These are phyloP conservation scores for Epizoanthus illoricatus DNA, from an alignment of 92 coral and sea anemone genomes.

Conservation along the genomic window DNA sequence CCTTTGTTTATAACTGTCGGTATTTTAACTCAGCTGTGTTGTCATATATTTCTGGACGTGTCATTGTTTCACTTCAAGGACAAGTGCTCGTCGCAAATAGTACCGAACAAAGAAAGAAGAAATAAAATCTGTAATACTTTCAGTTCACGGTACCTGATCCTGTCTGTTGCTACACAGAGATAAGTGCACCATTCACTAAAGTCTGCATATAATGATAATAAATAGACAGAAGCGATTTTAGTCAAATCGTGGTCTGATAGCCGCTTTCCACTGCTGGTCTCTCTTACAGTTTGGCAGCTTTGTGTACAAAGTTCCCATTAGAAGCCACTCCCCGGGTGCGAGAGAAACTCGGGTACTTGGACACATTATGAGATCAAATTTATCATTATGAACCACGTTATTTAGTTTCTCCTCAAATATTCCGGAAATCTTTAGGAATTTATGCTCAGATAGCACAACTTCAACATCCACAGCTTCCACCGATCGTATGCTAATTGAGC, in stretches of 20 bases:
- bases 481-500: conserved; percentile 16
- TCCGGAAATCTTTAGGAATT: conserved; percentile 26
- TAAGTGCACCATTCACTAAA: no score
- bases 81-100: no score
- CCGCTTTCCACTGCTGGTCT: conserved; percentile 78
- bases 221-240: background rate
- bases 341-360: conserved; percentile 51
- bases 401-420: conserved; percentile 12
- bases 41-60: no score
- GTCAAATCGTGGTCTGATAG: conserved; percentile 59
- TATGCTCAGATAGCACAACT: conserved; percentile 5
- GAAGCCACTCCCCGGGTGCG: conserved; percentile 57
- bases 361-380: conserved; percentile 75
- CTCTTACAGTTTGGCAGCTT: conserved; percentile 55
- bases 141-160: no score
- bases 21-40: no score
- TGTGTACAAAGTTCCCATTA: conserved; percentile 77
- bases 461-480: conserved; percentile 13
- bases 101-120: no score
- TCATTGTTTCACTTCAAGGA: no score
- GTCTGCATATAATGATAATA: no score
- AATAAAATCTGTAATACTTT: no score
- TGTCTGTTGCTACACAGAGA: no score
- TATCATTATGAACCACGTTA: conserved; percentile 39
- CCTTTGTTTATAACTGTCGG: no score